Evolutionary conservation across 2,113 vertebrate species (phyloP), one percentile per base, ranked within the genome.

Genomic region (Argyrosomus japonicus): DNA sequence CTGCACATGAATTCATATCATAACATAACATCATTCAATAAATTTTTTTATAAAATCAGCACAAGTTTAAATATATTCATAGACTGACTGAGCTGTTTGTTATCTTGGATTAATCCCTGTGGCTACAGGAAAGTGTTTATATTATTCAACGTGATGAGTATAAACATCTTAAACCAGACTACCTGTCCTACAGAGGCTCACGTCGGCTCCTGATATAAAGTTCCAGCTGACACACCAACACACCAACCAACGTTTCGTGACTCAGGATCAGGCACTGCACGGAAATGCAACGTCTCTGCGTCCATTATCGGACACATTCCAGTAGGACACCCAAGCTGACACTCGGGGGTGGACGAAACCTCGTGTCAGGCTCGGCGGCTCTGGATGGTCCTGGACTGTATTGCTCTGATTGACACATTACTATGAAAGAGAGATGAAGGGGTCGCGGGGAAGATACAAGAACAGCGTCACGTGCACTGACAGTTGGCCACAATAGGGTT

Each of bases 241-340:
- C 68, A 18, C 10, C 48, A 48, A 32, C 65, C 36, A 47, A 47
- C 45, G 40, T 67, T 77, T 81, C 56, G 73, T 78, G 82, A 81
- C 82, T 87, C 73, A 27, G 58, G 18, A 75, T 75, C 74, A 71
- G 53, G 75, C 57, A 36, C 47, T 6, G 11, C 71, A 48, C 1
- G 64, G 14, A 60, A 19, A 67, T 0, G 4, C 47, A 47, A 1
- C 6, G 27, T 25, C 1, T 0, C 0, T 76, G 63, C 50, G 17
- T 14, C 88, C 75, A 4, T 82, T 79, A 77, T 87, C 85, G 60
- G 82, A 85, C 84, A 84, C 83, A 67, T 12, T 29, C 15, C 1
- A 21, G 8, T 36, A 15, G 61, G 21, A 23, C 21, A 2, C 58
- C 4, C 29, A 0, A 12, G 2, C 8, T 14, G 32, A 17, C 3